These are phyloP conservation scores for Polydrusus cervinus DNA, from an alignment of 2,888 invertebrate species.

Conservation along the genomic window DNA sequence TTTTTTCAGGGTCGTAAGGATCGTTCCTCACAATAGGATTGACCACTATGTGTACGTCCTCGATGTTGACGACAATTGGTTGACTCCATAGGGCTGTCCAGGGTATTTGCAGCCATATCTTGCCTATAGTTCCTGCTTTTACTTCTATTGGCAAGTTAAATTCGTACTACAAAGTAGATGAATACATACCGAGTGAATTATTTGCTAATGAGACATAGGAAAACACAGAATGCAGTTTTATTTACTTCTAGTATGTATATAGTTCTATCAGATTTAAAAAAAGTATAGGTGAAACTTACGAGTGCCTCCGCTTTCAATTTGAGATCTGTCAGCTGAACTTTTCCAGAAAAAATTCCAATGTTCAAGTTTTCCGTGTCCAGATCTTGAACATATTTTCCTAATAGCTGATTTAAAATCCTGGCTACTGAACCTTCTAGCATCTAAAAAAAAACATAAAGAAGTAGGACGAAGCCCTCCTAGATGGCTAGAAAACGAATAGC, in stretches of 20 bases:
- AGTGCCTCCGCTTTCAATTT: conserved; percentile 87
- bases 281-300: conserved; percentile 73
- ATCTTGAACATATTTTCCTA: conserved; percentile 88
- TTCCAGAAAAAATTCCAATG: conserved; percentile 88
- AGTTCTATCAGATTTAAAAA: too few relatives aligned
- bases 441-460: conserved; percentile 55
- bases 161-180: conserved; percentile 79
- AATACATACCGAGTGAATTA: neutral
- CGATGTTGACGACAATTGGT: conserved; percentile 82
- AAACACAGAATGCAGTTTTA: too few relatives aligned
- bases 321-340: conserved; percentile 84
- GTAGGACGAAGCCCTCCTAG: too few relatives aligned
- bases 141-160: conserved; percentile 87
- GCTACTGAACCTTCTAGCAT: conserved; percentile 89
- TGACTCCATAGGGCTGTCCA: conserved; percentile 85
- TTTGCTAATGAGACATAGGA: too few relatives aligned
- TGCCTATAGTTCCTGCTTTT: conserved; percentile 86
- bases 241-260: too few relatives aligned
- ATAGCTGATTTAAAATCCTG: conserved; percentile 84
- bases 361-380: conserved; percentile 88
- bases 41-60: conserved; percentile 85
- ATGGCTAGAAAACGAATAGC: too few relatives aligned
- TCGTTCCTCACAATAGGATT: conserved; percentile 76
- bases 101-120: conserved; percentile 83
- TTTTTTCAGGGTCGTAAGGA: conserved; percentile 82